Evolutionary conservation across 53 echinoderm and acorn worm species (phyloP), one percentile per base, ranked within the genome.

Genomic region (Paelopatides confundens): DNA sequence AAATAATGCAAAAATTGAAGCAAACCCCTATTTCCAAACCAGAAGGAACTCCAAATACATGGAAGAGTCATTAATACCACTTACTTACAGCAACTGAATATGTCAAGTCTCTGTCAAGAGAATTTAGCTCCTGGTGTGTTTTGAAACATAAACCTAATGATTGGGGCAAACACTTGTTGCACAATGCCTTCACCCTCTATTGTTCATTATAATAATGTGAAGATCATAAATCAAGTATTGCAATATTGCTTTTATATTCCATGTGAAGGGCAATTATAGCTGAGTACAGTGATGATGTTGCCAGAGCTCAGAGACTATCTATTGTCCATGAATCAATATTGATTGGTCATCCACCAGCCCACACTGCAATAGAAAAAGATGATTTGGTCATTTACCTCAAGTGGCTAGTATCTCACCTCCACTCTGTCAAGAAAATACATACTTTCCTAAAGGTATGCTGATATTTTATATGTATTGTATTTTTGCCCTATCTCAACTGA

Each of bases 271-370:
- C 89, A 81, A 98, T 98, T 7, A 98, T 98, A 95, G 68, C 92
- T 7, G 99, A 98, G 88, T 98, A 98, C 89, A 90, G 88, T 68
- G 99, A 98, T 65, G 85, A 92, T 33, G 84, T 95, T 69, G 90
- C 92, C 6, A 87, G 99, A 62, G 95, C 99, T 2, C 88, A 89
- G 29, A 87, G 99, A 39, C 91, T 99, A 18, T 89, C 95, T 3
- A 92, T 94, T 5, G 95, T 95, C 87, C 93, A 99, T 67, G 95
- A 99, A 77, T 92, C 95, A 12, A 77, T 90, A 46, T 64, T 93
- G 84, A 92, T 92, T 84, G 94, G 94, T 48, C 94, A 94, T 85
- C 88, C 86, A 12, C 82, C 94, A 3, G 93, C 95, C 21, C 92
- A 94, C 35, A 92, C 84, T 62, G 82, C 85, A 18, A 90, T 99